Evolutionary conservation across 1,140 invertebrate genomes (phyloP).

Genomic region (Tetranychus urticae): DNA sequence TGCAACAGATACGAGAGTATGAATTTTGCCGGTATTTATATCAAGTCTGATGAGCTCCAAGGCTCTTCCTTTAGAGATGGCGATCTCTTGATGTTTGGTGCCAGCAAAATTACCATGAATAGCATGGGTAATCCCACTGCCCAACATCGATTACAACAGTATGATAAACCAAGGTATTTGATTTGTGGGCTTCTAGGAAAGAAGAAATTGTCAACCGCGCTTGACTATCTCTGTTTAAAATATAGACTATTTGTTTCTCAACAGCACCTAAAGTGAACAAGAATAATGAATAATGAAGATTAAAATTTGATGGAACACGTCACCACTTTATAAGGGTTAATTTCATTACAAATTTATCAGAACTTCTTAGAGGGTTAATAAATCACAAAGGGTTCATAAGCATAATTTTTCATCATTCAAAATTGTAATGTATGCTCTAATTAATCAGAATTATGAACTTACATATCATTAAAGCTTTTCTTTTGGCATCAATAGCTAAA

Average conservation of each 20-base stretch:
- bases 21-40: conserved; percentile 93
- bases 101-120: conserved; percentile 99
- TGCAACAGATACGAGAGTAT: conserved; percentile 79
- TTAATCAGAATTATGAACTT: conserved; percentile 14
- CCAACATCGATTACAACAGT: conserved; percentile 97
- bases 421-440: not conserved
- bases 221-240: conserved; percentile 90
- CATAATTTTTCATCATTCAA: too few species aligned
- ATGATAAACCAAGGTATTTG: conserved; percentile 94
- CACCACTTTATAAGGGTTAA: too few species aligned
- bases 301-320: too few species aligned
- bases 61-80: conserved; percentile 80
- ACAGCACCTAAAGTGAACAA: conserved; percentile 40
- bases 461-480: conserved; percentile 95
- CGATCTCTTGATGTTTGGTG: conserved; percentile 85
- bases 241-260: conserved; percentile 98
- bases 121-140: conserved; percentile 99
- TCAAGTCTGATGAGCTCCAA: conserved; percentile 82
- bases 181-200: conserved; percentile 94
- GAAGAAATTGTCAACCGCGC: conserved; percentile 94
- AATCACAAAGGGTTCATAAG: not conserved
- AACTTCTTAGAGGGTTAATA: not conserved
- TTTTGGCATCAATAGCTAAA: conserved; percentile 93
- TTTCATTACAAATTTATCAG: not conserved
- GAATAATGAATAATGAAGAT: conserved; percentile 8